Base-by-base conservation (phyloP, 2,888 invertebrate species). In the Apodemia mormo region DNA sequence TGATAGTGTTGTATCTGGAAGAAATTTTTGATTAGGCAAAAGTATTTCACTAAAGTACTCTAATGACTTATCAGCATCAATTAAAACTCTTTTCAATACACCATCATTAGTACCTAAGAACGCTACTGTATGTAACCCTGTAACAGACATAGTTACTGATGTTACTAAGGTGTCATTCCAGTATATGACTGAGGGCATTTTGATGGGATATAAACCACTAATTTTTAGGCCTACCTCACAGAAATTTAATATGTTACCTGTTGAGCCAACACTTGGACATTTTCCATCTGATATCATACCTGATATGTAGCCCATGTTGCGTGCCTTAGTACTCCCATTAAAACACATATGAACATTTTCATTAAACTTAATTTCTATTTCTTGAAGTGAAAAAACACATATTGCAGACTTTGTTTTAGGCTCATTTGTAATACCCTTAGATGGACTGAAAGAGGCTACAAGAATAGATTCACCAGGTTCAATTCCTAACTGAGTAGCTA, bases 291-390 rank as follows among this genome's bases (percentile, higher is more conserved):
- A 96, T 80, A 98, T 97, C 80, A 97, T 96, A 10, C 97, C 97
- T 75, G 97, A 98, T 85, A 97, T 96, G 87, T 97, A 98, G 30
- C 96, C 98, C 96, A 97, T 96, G 83, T 97, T 98, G 66, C 99
- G 96, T 84, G 98, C 97, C 84, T 97, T 97, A 77, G 97, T 97
- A 79, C 97, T 97, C 49, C 99, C 99, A 88, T 98, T 97, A 86
- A 99, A 99, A 90, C 99, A 99, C 96, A 98, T 97, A 86, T 98
- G 98, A 79, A 99, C 98, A 92, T 99, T 99, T 88, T 98, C 97
- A 84, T 97, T 97, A 88, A 99, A 99, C 86, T 97, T 97, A 77
- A 96, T 96, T 85, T 98, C 97, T 79, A 99, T 97, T 76, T 97
- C 97, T 80, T 96, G 95, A 75, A 99, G 93, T 72, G 98, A 97